A percentile compares a stretch with the other conserved stretches of the same genome.
Conservation (phyloP, 1,140 invertebrate genomes). For the Littorina saxatilis region DNA sequence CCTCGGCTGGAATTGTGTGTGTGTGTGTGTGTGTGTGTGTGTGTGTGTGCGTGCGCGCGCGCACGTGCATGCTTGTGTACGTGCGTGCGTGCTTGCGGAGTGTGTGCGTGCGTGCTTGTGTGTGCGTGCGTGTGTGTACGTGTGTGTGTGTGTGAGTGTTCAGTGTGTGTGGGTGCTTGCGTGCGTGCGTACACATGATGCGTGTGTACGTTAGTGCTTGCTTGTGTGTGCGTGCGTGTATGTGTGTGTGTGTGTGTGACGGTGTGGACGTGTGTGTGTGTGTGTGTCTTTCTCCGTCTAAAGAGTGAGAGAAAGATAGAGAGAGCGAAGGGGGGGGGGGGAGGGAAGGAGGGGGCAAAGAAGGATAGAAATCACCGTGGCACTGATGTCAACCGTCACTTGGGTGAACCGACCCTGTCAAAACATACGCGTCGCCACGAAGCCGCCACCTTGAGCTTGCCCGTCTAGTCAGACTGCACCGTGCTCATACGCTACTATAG, state of each 20-base stretch:
- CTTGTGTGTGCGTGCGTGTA: not conserved
- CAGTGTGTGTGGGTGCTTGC: not conserved
- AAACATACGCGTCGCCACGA: too few species aligned
- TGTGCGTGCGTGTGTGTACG: not conserved
- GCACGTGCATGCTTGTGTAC: not conserved
- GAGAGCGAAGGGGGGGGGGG: too few species aligned
- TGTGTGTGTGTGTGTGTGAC: not conserved
- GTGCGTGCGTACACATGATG: not conserved
- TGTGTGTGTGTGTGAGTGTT: not conserved
- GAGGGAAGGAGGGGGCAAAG: too few species aligned
- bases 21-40: not conserved
- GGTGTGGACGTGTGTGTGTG: not conserved
- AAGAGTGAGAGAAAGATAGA: too few species aligned
- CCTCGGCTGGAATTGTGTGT: not conserved
- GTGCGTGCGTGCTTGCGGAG: not conserved
- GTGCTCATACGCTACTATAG: too few species aligned
- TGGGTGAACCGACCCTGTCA: too few species aligned
- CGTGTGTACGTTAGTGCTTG: not conserved
- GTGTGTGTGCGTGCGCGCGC: not conserved
- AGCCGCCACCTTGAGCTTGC: too few species aligned
- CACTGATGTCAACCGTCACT: too few species aligned
- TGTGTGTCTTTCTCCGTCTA: too few species aligned
- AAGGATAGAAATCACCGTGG: too few species aligned
- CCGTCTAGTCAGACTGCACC: too few species aligned
- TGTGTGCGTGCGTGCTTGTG: not conserved